Conservation (phyloP, 2,797 vertebrate species). For the Phaenicophaeus curvirostris region DNA sequence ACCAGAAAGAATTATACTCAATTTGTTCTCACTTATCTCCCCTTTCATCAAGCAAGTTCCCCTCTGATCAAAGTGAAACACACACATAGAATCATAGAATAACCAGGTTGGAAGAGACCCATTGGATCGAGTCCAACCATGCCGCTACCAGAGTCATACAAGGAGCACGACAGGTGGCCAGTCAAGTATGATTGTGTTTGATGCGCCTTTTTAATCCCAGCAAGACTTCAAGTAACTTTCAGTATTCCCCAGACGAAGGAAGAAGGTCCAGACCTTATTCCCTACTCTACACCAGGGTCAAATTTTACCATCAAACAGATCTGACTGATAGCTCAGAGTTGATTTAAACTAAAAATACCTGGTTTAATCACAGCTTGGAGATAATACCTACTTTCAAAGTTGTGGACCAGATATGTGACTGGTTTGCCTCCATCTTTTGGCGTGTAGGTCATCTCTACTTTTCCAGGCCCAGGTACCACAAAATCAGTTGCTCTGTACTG, state of each 20-base stretch:
- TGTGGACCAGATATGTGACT: constrained; percentile 86
- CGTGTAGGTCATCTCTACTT: constrained; percentile 92
- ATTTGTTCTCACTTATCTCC: not conserved
- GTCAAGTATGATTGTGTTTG: not conserved
- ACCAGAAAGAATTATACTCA: not conserved
- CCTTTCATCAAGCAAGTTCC: not conserved
- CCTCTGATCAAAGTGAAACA: not conserved
- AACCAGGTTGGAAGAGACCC: too few relatives aligned
- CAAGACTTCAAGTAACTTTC: not conserved
- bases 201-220: not conserved
- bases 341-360: not conserved
- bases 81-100: too few relatives aligned
- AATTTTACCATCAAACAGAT: not conserved
- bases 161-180: not conserved
- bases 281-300: not conserved
- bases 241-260: not conserved
- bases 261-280: not conserved
- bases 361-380: not conserved
- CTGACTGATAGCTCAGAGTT: not conserved
- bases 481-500: constrained; percentile 99
- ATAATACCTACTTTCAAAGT: constrained; percentile 88
- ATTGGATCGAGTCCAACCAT: too few relatives aligned
- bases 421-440: constrained; percentile 81
- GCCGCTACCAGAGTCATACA: not conserved
- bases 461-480: constrained; percentile 93